These are phyloP conservation scores for Leptopilina syphax DNA, from an alignment of 2,888 invertebrate genomes.

Conservation along the genomic window DNA sequence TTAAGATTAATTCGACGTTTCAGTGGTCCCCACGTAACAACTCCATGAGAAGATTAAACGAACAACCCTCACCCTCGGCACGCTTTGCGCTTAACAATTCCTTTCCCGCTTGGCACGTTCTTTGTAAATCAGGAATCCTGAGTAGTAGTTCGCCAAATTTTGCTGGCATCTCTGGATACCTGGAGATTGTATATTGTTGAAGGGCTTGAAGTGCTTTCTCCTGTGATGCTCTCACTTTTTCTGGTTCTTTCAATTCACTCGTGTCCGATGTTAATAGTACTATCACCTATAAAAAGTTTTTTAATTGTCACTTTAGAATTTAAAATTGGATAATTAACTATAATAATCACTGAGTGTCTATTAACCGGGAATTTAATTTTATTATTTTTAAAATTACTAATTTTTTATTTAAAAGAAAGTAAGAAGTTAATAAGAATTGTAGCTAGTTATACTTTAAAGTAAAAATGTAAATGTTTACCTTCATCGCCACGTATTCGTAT, in stretches of 20 bases:
- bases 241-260: slow-evolving; percentile 94
- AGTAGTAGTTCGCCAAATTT: slow-evolving; percentile 96
- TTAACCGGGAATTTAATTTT: no score
- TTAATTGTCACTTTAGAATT: not conserved
- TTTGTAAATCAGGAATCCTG: slow-evolving; percentile 95
- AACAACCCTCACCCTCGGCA: slow-evolving; percentile 87
- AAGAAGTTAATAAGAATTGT: no score
- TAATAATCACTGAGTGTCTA: no score
- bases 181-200: slow-evolving; percentile 92
- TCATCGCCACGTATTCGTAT: slow-evolving; percentile 97
- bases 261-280: slow-evolving; percentile 83
- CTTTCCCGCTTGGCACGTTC: slow-evolving; percentile 96
- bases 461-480: slow-evolving; percentile 79
- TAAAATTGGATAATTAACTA: no score
- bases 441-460: no score
- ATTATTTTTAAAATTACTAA: no score
- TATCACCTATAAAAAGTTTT: slow-evolving; percentile 66
- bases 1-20: slow-evolving; percentile 63
- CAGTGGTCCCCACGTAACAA: slow-evolving; percentile 94
- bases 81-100: slow-evolving; percentile 93
- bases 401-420: no score
- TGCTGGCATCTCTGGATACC: slow-evolving; percentile 94
- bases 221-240: slow-evolving; percentile 95
- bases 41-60: slow-evolving; percentile 97
- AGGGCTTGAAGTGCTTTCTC: slow-evolving; percentile 95